These are phyloP conservation scores for Rhabdomys pumilio DNA, from an alignment of 2,797 vertebrate genomes.

Conservation along the genomic window DNA sequence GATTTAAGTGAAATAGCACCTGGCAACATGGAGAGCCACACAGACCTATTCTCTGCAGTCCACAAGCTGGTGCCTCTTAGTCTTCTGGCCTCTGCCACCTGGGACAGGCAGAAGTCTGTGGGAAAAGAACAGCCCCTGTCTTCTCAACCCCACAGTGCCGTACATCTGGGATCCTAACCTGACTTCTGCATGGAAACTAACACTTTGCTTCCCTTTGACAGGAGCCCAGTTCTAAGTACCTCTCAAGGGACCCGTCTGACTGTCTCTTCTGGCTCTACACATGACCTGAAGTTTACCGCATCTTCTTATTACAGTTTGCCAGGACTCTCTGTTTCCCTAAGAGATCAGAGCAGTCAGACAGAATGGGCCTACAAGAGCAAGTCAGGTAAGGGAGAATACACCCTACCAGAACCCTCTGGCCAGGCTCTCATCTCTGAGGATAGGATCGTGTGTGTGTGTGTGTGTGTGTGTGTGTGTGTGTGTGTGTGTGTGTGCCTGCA, in stretches of 20 bases:
- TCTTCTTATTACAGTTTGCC: accelerated
- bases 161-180: background rate
- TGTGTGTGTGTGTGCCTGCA: too few relatives aligned
- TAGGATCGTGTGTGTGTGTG: background rate
- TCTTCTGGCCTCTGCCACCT: background rate
- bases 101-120: background rate
- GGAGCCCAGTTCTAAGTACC: background rate
- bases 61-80: background rate
- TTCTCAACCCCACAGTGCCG: accelerated
- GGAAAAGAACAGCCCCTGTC: too few relatives aligned
- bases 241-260: accelerated
- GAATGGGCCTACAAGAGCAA: slow-evolving; percentile 64
- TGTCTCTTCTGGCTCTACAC: accelerated
- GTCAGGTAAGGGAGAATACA: background rate
- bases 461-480: background rate
- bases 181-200: background rate
- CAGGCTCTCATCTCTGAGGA: background rate
- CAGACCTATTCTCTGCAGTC: background rate
- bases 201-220: slow-evolving; percentile 26
- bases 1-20: background rate
- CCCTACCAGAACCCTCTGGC: background rate
- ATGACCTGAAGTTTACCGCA: accelerated
- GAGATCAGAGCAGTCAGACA: slow-evolving; percentile 73
- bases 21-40: background rate
- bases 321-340: accelerated